Evolutionary conservation across 2,113 vertebrate species (phyloP), one percentile per base, ranked within the genome.

Genomic region (Micromys minutus): DNA sequence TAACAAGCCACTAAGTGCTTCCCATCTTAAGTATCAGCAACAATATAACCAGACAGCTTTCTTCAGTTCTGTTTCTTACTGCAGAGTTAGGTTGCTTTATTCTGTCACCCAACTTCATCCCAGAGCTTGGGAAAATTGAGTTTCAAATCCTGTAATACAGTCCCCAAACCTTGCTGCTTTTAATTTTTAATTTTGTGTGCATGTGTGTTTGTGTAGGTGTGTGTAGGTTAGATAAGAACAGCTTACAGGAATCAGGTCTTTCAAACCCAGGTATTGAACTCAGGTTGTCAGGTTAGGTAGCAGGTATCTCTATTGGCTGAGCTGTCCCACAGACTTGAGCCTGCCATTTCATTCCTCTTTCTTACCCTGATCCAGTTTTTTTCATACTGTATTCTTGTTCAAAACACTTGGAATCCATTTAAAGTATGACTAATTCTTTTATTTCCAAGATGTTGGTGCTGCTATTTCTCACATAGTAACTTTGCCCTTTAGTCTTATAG

Each of bases 361-460:
- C 36, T 89, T 89, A 52, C 39, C 90, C 86, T 96, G 93, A 85
- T 88, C 74, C 21, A 34, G 36, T n/a, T 94, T 94, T 92, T 86
- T 42, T 86, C 7, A 75, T 93, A 69, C 1, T 72, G 34, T 39
- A 92, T 22, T 22, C 65, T 92, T 87, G 39, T 19, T 90, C 93
- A 45, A 72, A 94, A 84, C 61, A 86, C 26, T 74, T 83, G 47
- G 47, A 72, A 77, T 92, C 47, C 88, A 88, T 94, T 81, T 86
- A 94, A 81, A 90, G 92, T 47, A 85, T 69, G 85, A 61, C 47
- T 88, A 22, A 87, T 94, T 47, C 83, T 10, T 55, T 97, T 12
- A 75, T 79, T 91, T 47, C 34, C 87, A 89, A 93, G 55, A 61
- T 57, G 81, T 79, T 89, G 52, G 24, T 88, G 80, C 39, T 79